phyloP scores from a whole-genome alignment of 2,113 vertebrate species.

The Phalacrocorax pelagicus region DNA sequence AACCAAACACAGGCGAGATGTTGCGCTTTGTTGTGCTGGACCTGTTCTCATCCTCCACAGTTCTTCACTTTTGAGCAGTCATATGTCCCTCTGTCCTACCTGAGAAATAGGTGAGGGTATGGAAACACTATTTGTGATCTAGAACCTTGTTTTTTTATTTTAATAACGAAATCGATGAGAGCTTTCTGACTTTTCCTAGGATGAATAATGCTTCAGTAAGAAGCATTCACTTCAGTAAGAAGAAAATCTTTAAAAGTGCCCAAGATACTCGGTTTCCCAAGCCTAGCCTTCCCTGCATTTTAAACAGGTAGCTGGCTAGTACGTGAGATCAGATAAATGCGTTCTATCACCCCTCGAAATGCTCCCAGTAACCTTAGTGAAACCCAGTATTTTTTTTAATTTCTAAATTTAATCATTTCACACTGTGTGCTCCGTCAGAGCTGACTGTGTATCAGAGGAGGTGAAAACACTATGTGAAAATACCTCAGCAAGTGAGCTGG shows the following conservation, averaged over 20 bases:
- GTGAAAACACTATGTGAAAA: not conserved
- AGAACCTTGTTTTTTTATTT: not conserved
- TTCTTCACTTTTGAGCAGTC: not conserved
- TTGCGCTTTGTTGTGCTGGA: not conserved
- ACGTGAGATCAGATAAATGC: not conserved
- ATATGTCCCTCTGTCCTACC: not conserved
- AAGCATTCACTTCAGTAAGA: not conserved
- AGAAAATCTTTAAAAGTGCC: not conserved
- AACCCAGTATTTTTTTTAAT: not conserved
- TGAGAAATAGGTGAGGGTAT: not conserved
- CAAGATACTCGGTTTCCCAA: not conserved
- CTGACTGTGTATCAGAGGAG: not conserved
- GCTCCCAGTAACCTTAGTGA: not conserved
- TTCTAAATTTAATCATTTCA: not conserved
- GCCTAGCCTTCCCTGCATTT: not conserved
- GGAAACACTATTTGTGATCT: not conserved
- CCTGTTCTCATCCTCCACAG: not conserved
- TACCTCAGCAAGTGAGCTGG: not conserved
- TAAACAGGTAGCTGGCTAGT: not conserved
- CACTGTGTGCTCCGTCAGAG: not conserved
- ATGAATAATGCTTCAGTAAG: not conserved
- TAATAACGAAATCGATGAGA: not conserved
- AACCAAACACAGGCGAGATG: fast-evolving
- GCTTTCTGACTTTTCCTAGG: not conserved
- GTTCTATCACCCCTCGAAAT: not conserved